phyloP scores from a whole-genome alignment of 2,888 invertebrate species.

The Tyria jacobaeae region DNA sequence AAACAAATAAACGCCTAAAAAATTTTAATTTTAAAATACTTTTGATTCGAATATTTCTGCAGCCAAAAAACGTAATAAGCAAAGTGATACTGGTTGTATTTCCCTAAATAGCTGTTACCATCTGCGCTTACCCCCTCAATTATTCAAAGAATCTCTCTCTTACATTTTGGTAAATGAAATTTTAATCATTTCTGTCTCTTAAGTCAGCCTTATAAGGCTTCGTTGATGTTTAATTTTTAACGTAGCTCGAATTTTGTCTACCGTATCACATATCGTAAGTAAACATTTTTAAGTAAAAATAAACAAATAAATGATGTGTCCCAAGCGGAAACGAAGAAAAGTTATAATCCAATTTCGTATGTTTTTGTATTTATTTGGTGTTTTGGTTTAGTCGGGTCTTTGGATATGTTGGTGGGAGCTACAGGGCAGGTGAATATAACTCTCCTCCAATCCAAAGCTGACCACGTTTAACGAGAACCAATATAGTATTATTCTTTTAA shows the following conservation, averaged over 20 bases:
- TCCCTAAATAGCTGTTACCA: constrained; percentile 42
- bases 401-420: neutral
- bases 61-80: constrained; percentile 32
- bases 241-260: constrained; percentile 1
- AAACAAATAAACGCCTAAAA: constrained; percentile 13
- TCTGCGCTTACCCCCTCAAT: constrained; percentile 66
- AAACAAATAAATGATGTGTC: constrained; percentile 8
- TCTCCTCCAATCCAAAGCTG: neutral
- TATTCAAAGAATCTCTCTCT: constrained; percentile 76
- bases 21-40: constrained; percentile 19
- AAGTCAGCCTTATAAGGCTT: constrained; percentile 61
- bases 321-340: constrained; percentile 9
- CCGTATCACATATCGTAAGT: constrained; percentile 2
- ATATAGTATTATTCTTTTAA: too few species aligned
- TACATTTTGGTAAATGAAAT: constrained; percentile 78
- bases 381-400: neutral
- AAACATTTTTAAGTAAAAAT: constrained; percentile 3
- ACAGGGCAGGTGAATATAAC: neutral
- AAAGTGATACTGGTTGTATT: constrained; percentile 49
- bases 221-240: constrained; percentile 53
- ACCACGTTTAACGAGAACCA: too few species aligned
- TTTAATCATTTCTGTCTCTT: constrained; percentile 70
- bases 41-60: constrained; percentile 26
- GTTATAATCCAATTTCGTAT: neutral
- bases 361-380: neutral